A percentile compares a stretch with the other conserved stretches of the same genome.
These are phyloP conservation scores for Heliconius charithonia DNA, from an alignment of 2,888 invertebrate species.

Conservation along the genomic window DNA sequence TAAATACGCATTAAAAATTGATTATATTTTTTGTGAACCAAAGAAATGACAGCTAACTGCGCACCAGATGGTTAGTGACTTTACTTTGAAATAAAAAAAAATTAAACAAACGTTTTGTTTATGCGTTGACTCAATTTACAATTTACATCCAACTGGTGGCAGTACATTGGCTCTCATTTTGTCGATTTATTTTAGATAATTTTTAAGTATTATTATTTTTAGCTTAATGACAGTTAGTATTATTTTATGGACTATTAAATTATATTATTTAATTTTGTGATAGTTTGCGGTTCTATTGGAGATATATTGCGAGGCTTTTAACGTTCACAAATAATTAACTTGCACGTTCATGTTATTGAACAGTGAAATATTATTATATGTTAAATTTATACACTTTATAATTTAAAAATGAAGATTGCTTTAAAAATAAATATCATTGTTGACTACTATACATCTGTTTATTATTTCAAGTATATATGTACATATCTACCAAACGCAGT, in stretches of 20 bases:
- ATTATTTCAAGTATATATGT: background rate
- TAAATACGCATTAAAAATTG: slow-evolving; percentile 1
- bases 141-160: slow-evolving; percentile 12
- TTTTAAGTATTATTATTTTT: slow-evolving; percentile 54
- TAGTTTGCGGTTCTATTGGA: slow-evolving; percentile 33
- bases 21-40: slow-evolving; percentile 15
- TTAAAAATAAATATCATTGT: slow-evolving; percentile 81
- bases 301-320: slow-evolving; percentile 19
- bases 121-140: background rate
- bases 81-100: background rate
- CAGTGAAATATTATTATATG: slow-evolving; percentile 57
- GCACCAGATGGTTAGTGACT: background rate
- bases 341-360: slow-evolving; percentile 66
- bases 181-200: slow-evolving; percentile 24
- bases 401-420: slow-evolving; percentile 69
- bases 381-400: slow-evolving; percentile 69
- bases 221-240: slow-evolving; percentile 51
- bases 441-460: slow-evolving; percentile 59
- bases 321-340: slow-evolving; percentile 47
- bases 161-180: slow-evolving; percentile 22
- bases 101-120: background rate
- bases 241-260: slow-evolving; percentile 62
- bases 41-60: slow-evolving; percentile 12
- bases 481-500: too few relatives aligned
- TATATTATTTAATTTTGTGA: slow-evolving; percentile 50